Evolutionary conservation across 2,797 vertebrate species (phyloP).

Genomic region (Megaceryle alcyon): DNA sequence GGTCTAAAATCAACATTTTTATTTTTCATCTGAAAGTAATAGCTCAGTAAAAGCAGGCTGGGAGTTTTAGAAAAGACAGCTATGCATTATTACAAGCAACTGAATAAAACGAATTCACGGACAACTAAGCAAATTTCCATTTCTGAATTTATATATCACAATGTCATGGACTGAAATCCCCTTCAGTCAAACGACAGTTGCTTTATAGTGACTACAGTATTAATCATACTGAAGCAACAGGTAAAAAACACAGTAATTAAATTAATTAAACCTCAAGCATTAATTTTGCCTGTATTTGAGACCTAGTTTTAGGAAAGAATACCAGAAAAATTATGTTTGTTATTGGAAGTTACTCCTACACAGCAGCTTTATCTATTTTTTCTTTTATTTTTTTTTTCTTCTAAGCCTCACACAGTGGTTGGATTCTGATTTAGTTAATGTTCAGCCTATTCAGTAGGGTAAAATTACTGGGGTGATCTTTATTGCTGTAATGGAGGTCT

Average conservation of each 20-base stretch:
- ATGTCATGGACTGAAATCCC: neutral
- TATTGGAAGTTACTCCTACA: neutral
- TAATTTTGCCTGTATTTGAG: neutral
- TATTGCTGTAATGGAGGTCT: conserved; percentile 58
- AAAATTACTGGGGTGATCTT: conserved; percentile 60
- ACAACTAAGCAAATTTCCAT: neutral
- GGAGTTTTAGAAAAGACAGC: neutral
- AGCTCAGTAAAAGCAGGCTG: neutral
- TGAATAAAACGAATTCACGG: neutral
- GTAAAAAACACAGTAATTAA: neutral
- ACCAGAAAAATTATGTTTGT: neutral
- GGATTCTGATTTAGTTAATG: conserved; percentile 69
- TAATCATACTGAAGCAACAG: neutral
- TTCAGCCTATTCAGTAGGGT: conserved; percentile 62
- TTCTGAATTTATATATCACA: neutral
- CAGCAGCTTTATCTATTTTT: neutral
- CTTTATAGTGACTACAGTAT: neutral
- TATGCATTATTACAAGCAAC: neutral
- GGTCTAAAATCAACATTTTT: neutral
- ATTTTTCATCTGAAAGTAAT: neutral
- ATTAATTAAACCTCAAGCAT: neutral
- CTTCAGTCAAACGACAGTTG: neutral
- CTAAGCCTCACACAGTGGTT: neutral
- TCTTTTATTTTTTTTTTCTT: neutral
- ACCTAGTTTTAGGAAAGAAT: neutral